These are phyloP conservation scores for Agrotis puta DNA, from an alignment of 2,888 invertebrate species.

Conservation along the genomic window DNA sequence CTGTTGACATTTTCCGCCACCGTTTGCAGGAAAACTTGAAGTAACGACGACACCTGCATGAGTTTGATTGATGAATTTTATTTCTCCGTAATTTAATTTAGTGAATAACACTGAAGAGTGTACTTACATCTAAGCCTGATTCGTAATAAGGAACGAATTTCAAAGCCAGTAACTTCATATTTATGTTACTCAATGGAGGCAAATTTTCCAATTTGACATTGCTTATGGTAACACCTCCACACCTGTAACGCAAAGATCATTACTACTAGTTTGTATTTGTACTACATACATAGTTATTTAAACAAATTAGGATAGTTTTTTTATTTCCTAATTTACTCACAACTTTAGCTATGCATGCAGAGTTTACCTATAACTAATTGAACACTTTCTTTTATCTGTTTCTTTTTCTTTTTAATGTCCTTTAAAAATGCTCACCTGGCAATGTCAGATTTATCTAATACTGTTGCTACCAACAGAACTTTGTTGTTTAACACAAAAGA, in stretches of 20 bases:
- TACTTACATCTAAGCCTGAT: slow-evolving; percentile 59
- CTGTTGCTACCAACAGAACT: slow-evolving; percentile 50
- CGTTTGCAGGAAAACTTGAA: slow-evolving; percentile 67
- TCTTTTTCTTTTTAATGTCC: too few species aligned
- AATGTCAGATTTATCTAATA: slow-evolving; percentile 45
- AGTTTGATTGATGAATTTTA: neutral
- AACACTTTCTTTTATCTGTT: too few species aligned
- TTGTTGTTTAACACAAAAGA: slow-evolving; percentile 21
- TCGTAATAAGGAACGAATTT: slow-evolving; percentile 57
- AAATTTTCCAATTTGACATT: slow-evolving; percentile 62
- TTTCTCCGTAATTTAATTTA: neutral
- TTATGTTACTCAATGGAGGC: slow-evolving; percentile 33
- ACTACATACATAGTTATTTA: too few species aligned
- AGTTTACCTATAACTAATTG: too few species aligned
- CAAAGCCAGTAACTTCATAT: slow-evolving; percentile 52
- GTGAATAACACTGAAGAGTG: neutral
- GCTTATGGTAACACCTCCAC: slow-evolving; percentile 69
- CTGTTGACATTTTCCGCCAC: slow-evolving; percentile 69
- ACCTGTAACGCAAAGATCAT: slow-evolving; percentile 67
- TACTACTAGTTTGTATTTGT: too few species aligned
- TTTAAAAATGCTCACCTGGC: slow-evolving; percentile 58
- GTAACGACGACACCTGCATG: slow-evolving; percentile 54
- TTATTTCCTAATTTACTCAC: too few species aligned
- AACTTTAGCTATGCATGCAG: too few species aligned
- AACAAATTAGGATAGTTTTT: too few species aligned